Base-by-base conservation (phyloP, 1,140 invertebrate genomes). In the Leucophenga varia region DNA sequence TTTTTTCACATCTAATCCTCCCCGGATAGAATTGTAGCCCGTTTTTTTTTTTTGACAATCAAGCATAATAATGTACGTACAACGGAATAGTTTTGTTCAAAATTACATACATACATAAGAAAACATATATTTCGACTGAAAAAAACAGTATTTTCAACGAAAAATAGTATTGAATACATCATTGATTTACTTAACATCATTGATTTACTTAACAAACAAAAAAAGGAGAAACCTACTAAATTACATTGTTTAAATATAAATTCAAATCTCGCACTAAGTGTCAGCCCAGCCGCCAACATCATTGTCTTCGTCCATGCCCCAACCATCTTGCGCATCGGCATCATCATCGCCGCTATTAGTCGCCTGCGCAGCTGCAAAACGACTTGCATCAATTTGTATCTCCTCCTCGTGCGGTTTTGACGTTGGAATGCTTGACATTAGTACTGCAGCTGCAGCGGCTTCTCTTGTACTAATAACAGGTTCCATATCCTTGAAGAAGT, bases 401-500 rank as follows among this genome's bases (percentile, higher is more conserved):
- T 40, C 49, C 9, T 39, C 43, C 14, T 41, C 32, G 3, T 38
- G n/a, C n/a, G 19, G 12, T 12, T 10, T 25, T 5, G 22, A 10
- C 22, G 10, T 25, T 6, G 10, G 5, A 25, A 25, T 25, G 10
- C 10, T 25, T 10, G 22, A 3, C 32, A 2, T 61, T 51, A 5
- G 40, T 8, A 1, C 34, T 50, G 25, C 20, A 48, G 21, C 8
- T 39, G 21, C 36, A 9, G 82, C 78, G 7, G 82, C 78, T 53
- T 81, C 84, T 39, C 83, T 79, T 54, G 82, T 83, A 37, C 86
- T 80, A 56, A 91, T 90, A 4, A 89, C 80, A 5, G 89, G 89
- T 55, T 86, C 86, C 89, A 91, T 91, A 63, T 90, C 89, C 41
- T 84, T 85, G 59, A 91, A 91, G 55, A 89, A 90, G 63, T 91